These are phyloP conservation scores for Palythoa grandiflora DNA, from an alignment of 92 coral and sea anemone species.

Conservation along the genomic window DNA sequence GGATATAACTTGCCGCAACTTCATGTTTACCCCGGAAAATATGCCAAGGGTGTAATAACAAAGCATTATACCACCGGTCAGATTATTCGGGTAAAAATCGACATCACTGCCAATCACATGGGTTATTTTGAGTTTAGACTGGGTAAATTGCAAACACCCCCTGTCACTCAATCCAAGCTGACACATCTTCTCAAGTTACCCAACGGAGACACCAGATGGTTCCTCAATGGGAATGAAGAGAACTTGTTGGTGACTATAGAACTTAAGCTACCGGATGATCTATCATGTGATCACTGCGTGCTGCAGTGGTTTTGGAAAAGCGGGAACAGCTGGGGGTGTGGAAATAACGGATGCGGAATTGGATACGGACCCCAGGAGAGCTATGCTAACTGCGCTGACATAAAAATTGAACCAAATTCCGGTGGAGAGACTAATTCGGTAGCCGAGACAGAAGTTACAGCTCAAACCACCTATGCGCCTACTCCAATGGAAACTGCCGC, in stretches of 20 bases:
- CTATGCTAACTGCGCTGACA: constrained; percentile 50
- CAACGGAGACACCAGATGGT: neutral
- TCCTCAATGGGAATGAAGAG: neutral
- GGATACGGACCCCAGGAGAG: constrained; percentile 29
- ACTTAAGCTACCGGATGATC: constrained; percentile 36
- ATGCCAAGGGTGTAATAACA: constrained; percentile 55
- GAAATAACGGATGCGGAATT: neutral
- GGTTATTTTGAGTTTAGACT: constrained; percentile 5
- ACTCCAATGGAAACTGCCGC: neutral
- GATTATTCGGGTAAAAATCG: constrained; percentile 58
- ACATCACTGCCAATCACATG: constrained; percentile 26
- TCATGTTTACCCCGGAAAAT: constrained; percentile 62
- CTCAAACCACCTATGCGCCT: neutral
- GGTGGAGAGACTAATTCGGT: neutral
- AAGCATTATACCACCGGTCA: constrained; percentile 60
- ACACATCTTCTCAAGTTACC: neutral
- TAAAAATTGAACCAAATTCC: neutral
- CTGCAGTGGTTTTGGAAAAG: constrained; percentile 49
- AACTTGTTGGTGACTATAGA: constrained; percentile 1
- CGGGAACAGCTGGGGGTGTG: constrained; percentile 46
- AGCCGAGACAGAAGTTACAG: neutral
- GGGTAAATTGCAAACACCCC: neutral
- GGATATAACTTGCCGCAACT: neutral
- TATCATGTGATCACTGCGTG: constrained; percentile 20
- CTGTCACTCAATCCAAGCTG: neutral